Evolutionary conservation across 2,797 vertebrate genomes (phyloP), one percentile per base, ranked within the genome.

Genomic region (Danionella dracula): DNA sequence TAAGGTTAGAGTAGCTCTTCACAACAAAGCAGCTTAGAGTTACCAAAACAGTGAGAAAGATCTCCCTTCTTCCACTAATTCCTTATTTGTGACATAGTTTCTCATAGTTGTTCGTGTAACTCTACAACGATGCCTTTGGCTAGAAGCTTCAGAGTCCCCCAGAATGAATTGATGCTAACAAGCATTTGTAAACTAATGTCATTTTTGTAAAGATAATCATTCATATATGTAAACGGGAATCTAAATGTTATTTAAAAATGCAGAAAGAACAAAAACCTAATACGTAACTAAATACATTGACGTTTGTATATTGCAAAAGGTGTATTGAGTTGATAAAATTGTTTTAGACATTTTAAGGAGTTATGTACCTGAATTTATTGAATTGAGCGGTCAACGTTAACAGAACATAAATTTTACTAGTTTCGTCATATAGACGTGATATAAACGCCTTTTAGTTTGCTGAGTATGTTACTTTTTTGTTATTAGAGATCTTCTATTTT

Each of bases 31-130:
- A 73, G 81, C 75, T 41, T 73, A 32, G 46, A 72, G 46, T 41
- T 7, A 67, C 68, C 56, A 48, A 49, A 82, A 72, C 76, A 81
- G 76, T 50, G 68, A 71, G 54, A 74, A 68, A 49, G 42, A 56
- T 37, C 32, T 42, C 55, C 66, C 72, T 61, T 70, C 73, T 66
- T 65, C 56, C 71, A 79, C 77, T 77, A 71, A 82, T 72, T 70
- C 72, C 17, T 74, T 61, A 76, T 74, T 82, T 81, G 79, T 83
- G 58, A 35, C 15, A 32, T 31, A 74, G 64, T 77, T 78, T 76
- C 73, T 73, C 76, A n/a, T n/a, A n/a, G n/a, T n/a, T 80, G 69
- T 49, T 20, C 5, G n/a, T 54, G 42, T 40, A 15, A 66, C 48
- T 58, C 56, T 45, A 61, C 48, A 50, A 48, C 16, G n/a, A 59